phyloP scores from a whole-genome alignment of 2,888 invertebrate genomes.

The Drosophila silvestris region DNA sequence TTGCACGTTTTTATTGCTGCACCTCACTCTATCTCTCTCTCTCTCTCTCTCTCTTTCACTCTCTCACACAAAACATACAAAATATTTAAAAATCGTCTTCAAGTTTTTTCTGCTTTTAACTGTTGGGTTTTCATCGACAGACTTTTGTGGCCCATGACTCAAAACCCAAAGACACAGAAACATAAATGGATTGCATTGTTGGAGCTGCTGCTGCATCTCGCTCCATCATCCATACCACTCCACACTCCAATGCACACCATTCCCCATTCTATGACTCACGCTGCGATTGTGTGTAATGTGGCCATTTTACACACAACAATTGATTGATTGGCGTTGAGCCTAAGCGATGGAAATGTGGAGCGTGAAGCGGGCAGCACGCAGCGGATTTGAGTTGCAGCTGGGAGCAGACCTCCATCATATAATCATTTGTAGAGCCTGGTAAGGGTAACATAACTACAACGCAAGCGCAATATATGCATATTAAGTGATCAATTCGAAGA shows the following conservation, averaged over 20 bases:
- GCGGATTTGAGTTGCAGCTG: not conserved
- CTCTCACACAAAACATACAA: not conserved
- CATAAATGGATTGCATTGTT: slow-evolving; percentile 58
- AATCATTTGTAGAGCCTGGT: not conserved
- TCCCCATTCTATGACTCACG: slow-evolving; percentile 33
- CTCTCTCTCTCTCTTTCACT: not conserved
- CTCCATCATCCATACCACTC: not conserved
- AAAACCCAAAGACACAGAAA: slow-evolving; percentile 56
- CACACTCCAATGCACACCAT: not conserved
- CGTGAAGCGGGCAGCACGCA: not conserved
- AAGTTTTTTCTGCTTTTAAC: slow-evolving; percentile 9
- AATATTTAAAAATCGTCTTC: slow-evolving; percentile 11
- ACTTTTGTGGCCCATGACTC: slow-evolving; percentile 46
- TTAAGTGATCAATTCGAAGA: not conserved
- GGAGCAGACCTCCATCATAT: not conserved
- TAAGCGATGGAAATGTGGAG: slow-evolving; percentile 1
- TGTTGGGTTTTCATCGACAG: slow-evolving; percentile 29
- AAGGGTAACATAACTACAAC: not conserved
- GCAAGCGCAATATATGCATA: not conserved
- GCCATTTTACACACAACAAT: slow-evolving; percentile 36
- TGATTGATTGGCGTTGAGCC: slow-evolving; percentile 49
- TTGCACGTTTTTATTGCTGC: slow-evolving; percentile 47
- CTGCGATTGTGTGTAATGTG: slow-evolving; percentile 13
- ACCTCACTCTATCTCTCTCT: not conserved
- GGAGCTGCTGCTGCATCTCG: slow-evolving; percentile 13